Base-by-base conservation (phyloP, 2,888 invertebrate genomes). In the Lottia scabra region DNA sequence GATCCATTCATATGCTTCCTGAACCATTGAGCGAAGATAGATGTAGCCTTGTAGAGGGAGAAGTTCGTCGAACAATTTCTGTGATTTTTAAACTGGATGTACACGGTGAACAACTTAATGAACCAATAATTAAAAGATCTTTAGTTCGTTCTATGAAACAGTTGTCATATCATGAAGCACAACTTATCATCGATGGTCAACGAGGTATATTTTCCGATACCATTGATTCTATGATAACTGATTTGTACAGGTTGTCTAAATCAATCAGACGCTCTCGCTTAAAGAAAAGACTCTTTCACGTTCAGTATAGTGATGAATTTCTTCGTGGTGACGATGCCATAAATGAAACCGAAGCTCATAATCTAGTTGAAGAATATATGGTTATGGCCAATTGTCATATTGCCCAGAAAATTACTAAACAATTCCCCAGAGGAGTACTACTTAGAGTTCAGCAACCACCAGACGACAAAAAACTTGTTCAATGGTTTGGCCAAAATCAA, bases 281-380 rank as follows among this genome's bases (percentile, higher is more conserved):
- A 48, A 63, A 62, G 66, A 23, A 64, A 74, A 12, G 75, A 77
- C 19, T 56, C 12, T 23, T 12, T 23, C 56, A 56, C 13, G 56
- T 56, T 2, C 56, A 19, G 23, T 56, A 23, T 15, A 56, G 23
- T 56, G 56, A 56, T 23, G 56, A 12, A 3, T 38, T 38, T 38
- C 38, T 38, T 38, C 38, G 38, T 6, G 38, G 38, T 3, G 75
- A 78, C 12, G 23, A 26, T 12, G 19, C 66, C 16, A 19, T 44
- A 15, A 67, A 73, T 3, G 56, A 38, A n/a, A 10, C 63, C 12
- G 74, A 78, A 15, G 77, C 79, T 23, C 75, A 80, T 62, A 64
- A 66, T 45, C 68, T 80, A n/a, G 72, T 80, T 1, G 79, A 79
- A 43, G 81, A 81, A 48, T 72, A 79, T 63, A 77, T 80, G 78